Evolutionary conservation across 2,113 vertebrate genomes (phyloP), one percentile per base, ranked within the genome.

Genomic region (Cranoglanis bouderius): DNA sequence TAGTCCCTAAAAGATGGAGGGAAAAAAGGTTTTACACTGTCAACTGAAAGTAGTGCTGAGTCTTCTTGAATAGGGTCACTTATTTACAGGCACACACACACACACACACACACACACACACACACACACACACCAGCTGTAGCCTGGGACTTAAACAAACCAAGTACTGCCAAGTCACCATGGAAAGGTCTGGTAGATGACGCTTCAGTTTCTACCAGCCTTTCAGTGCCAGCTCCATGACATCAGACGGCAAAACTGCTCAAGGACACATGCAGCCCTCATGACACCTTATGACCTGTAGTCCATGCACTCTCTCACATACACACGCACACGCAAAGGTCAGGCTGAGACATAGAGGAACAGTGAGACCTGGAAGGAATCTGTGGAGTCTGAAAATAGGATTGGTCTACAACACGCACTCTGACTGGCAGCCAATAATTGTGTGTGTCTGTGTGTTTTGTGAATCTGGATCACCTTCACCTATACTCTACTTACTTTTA

Each of bases 351-450:
- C 19, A 81, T 21, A 81, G 67, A 61, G 65, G 21, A 46, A 87
- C n/a, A 77, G 70, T 87, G 32, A 84, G 91, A 85, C 53, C 57
- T 63, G 35, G 3, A 63, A 63, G 85, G 89, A 88, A 91, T 88
- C 82, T 89, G 63, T 29, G 9, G 67, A 19, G 89, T 63, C 83
- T 86, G 86, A 89, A 89, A 84, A 90, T 90, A 90, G 89, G 72
- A 61, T 57, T 84, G 85, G 85, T 81, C 43, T 19, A 49, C 40
- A 67, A 81, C 40, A 72, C 35, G 46, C 40, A 29, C 51, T 72
- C 51, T 35, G 75, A 70, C n/a, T 83, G 63, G 53, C 65, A 77
- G 55, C 65, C 63, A 75, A 85, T 59, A 88, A 46, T 87, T 85
- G 63, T 80, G 63, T 88, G 46, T 65, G 78, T 72, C 61, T 38